Conservation (phyloP, 2,888 invertebrate genomes). For the Mesoligia furuncula region DNA sequence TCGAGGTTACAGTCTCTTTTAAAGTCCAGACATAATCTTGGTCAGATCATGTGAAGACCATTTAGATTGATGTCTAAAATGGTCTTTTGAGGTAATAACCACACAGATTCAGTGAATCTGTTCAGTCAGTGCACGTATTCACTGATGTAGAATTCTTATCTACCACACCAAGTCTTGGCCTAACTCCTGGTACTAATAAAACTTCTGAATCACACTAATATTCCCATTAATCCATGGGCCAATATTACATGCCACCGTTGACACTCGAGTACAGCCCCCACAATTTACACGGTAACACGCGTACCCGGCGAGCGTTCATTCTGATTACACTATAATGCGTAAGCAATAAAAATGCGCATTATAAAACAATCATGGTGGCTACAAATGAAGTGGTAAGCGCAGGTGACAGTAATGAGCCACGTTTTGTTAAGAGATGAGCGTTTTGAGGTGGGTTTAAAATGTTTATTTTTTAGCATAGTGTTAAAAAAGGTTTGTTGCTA, state of each 20-base stretch:
- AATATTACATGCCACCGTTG: conserved; percentile 15
- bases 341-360: conserved; percentile 70
- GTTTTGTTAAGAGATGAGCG: conserved; percentile 47
- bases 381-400: conserved; percentile 64
- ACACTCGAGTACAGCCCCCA: conserved; percentile 22
- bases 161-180: background rate
- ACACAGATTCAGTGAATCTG: too few relatives aligned
- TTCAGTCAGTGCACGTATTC: too few relatives aligned
- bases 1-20: background rate
- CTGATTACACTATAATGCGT: conserved; percentile 57
- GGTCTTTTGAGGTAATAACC: too few relatives aligned
- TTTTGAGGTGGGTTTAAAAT: conserved; percentile 21
- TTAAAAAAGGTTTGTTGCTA: background rate
- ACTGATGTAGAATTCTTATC: background rate
- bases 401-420: conserved; percentile 57
- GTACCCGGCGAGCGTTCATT: conserved; percentile 42
- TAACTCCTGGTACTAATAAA: too few relatives aligned
- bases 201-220: too few relatives aligned
- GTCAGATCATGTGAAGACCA: background rate
- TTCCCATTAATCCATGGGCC: background rate
- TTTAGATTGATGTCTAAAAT: too few relatives aligned
- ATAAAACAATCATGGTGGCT: conserved; percentile 72
- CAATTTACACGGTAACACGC: conserved; percentile 31
- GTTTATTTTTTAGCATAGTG: background rate
- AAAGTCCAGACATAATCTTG: background rate